Base-by-base conservation (phyloP, 2,888 invertebrate genomes). In the Apamea epomidion region DNA sequence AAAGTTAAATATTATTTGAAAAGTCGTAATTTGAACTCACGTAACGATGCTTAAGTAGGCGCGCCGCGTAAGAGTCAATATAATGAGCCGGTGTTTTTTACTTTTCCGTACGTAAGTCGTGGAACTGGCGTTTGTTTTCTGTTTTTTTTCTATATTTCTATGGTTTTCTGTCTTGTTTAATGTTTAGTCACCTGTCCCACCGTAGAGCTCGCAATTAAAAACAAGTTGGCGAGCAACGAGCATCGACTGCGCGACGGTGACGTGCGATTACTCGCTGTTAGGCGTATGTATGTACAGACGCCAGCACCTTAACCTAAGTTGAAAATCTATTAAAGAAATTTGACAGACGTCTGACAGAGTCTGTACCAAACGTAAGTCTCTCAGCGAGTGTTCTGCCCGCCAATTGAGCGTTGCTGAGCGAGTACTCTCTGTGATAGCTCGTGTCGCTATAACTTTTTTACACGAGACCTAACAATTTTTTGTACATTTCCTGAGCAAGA, bases 1-100 rank as follows among this genome's bases (percentile, higher is more conserved):
- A 62, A 74, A 71, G 32, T 60, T 75, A 75, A 83, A 74, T 75
- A 86, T 72, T 82, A 54, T 76, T 74, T 62, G 60, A 25, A 69
- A 69, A 82, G 45, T 69, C 60, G 21, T 37, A 73, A 45, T 82
- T 70, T 25, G 10, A 37, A 42, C 4, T 42, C 54, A 67, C 69
- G 73, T 83, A 82, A 86, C 58, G 69, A 82, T 73, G 42, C 72
- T 82, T 82, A 75, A 74, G 72, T 82, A 68, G 48, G 51, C 37
- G 62, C 42, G 10, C 62, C 48, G 42, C 29, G 45, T 51, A 60
- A 60, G n/a, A 81, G 83, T 73, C 58, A 75, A 86, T 65, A 62
- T 71, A 69, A 86, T 75, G 75, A 85, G 70, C 32, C 16, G 29
- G 21, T 3, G 21, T 71, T 54, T 67, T 78, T 78, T 77, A 65